Percentiles rank a stretch among this genome's conserved stretches.
Evolutionary conservation across 1,140 invertebrate genomes (phyloP).

Genomic region (Wiebesia pumilae): DNA sequence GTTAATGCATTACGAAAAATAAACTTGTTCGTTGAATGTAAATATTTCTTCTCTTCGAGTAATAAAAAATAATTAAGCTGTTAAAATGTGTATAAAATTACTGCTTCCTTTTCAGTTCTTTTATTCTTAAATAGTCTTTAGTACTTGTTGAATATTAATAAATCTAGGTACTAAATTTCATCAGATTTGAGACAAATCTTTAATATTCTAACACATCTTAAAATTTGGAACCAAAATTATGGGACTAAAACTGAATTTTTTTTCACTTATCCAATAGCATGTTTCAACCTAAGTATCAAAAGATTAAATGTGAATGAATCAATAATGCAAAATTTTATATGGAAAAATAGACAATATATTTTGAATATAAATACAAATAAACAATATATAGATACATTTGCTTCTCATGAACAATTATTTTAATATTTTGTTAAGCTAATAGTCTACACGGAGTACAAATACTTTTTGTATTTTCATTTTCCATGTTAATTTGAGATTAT

Average conservation of each 20-base stretch:
- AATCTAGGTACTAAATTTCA: not conserved
- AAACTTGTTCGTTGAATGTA: not conserved
- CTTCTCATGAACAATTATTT: not conserved
- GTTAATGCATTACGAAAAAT: not conserved
- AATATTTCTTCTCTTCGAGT: no score
- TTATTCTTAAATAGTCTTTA: no score
- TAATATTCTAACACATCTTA: not conserved
- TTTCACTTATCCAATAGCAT: no score
- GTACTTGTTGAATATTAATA: no score
- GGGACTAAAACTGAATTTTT: not conserved
- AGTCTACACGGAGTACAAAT: not conserved
- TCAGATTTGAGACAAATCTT: not conserved
- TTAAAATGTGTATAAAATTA: no score
- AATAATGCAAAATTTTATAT: not conserved
- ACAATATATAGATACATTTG: slow-evolving; percentile 39
- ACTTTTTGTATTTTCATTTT: not conserved
- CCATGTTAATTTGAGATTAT: not conserved
- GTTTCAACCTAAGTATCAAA: not conserved
- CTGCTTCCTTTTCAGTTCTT: no score
- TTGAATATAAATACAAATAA: slow-evolving; percentile 37
- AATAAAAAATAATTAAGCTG: no score
- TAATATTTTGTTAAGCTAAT: not conserved
- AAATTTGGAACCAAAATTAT: not conserved
- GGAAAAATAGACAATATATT: slow-evolving; percentile 43
- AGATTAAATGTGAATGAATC: no score